Percentiles rank a stretch among this genome's conserved stretches.
phyloP scores from a whole-genome alignment of 1,140 invertebrate genomes.

The Drosophila tristis region DNA sequence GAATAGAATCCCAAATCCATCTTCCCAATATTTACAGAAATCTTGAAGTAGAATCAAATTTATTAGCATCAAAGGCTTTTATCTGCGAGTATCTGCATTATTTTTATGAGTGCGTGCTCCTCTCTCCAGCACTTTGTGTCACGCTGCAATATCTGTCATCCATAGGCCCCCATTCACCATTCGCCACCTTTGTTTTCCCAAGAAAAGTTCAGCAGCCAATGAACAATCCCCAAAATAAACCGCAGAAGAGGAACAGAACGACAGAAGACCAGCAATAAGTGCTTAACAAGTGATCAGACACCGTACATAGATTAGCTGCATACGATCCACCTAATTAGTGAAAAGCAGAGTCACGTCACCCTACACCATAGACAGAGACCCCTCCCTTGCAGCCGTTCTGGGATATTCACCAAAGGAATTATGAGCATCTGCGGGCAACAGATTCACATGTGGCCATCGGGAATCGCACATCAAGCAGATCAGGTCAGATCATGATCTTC shows the following conservation, averaged over 20 bases:
- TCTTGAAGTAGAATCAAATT: too few relatives aligned
- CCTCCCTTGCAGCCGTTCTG: neutral
- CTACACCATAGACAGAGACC: neutral
- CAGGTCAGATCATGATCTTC: slow-evolving; percentile 27
- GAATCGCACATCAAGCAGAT: slow-evolving; percentile 19
- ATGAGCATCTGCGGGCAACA: neutral
- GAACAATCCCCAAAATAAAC: slow-evolving; percentile 69
- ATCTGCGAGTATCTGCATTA: too few relatives aligned
- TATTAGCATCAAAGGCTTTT: too few relatives aligned
- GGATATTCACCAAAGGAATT: slow-evolving; percentile 34
- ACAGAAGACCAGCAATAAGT: slow-evolving; percentile 46
- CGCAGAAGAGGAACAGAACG: slow-evolving; percentile 27
- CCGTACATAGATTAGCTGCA: slow-evolving; percentile 46
- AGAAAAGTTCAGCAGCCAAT: slow-evolving; percentile 71
- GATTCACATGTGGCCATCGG: slow-evolving; percentile 48
- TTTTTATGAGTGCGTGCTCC: too few relatives aligned
- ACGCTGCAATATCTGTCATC: slow-evolving; percentile 21
- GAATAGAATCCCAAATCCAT: too few relatives aligned
- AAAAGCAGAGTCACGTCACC: slow-evolving; percentile 8
- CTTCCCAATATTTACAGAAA: too few relatives aligned
- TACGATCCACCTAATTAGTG: slow-evolving; percentile 63
- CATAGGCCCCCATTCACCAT: neutral
- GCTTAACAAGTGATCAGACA: slow-evolving; percentile 77
- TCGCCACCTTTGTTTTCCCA: slow-evolving; percentile 21
- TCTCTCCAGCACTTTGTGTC: neutral